These are phyloP conservation scores for Mayetiola destructor DNA, from an alignment of 2,888 invertebrate genomes.

Conservation along the genomic window DNA sequence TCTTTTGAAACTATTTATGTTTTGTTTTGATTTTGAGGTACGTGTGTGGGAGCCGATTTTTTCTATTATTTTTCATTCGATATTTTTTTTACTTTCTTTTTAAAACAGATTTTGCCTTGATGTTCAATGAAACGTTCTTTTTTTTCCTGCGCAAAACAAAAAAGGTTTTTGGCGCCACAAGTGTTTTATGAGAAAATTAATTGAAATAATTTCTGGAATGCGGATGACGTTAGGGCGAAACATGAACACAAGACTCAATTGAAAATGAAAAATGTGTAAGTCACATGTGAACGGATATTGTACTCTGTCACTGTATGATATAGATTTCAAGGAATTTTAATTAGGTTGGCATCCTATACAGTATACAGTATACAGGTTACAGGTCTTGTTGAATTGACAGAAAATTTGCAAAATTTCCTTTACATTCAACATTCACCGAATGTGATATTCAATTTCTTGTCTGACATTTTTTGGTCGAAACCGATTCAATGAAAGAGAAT, in stretches of 20 bases:
- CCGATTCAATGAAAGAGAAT: no score
- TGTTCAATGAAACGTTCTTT: no score
- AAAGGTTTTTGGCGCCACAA: background rate
- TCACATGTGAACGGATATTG: constrained; percentile 2
- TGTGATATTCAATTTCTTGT: no score
- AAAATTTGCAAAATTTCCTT: no score
- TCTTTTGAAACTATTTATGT: background rate
- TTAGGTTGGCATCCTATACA: background rate
- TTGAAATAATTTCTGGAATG: constrained; percentile 9
- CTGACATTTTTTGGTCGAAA: no score
- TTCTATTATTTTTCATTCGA: background rate
- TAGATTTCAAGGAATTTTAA: constrained; percentile 6
- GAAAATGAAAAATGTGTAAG: no score
- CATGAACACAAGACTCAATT: background rate
- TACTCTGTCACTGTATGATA: background rate
- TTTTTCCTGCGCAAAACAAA: constrained; percentile 1
- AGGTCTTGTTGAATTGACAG: no score
- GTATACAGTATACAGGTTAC: no score
- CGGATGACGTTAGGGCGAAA: constrained; percentile 5
- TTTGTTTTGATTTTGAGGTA: background rate
- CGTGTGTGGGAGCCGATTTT: constrained; percentile 3
- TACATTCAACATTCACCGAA: no score
- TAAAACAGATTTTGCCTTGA: no score
- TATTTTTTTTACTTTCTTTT: background rate
- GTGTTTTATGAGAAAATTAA: constrained; percentile 11